Percentiles rank a stretch among this genome's conserved stretches.
Evolutionary conservation across 2,888 invertebrate genomes (phyloP).

Genomic region (Dolomedes plantarius): DNA sequence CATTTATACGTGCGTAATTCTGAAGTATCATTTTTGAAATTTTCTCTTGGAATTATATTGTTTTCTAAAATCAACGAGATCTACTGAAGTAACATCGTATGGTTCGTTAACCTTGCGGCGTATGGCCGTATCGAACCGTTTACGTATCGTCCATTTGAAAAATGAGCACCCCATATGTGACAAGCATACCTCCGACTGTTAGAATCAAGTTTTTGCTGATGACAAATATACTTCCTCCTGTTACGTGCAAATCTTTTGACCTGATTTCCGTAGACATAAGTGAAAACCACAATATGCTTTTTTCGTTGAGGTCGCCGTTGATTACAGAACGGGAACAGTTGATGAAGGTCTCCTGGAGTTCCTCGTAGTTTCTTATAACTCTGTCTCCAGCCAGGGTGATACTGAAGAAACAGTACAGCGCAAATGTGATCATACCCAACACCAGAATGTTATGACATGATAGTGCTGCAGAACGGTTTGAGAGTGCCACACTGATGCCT

Average conservation of each 20-base stretch:
- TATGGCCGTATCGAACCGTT: too few relatives aligned
- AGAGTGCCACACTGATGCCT: background rate
- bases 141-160: constrained; percentile 49
- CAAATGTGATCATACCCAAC: constrained; percentile 13
- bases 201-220: constrained; percentile 35
- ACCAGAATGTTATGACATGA: background rate
- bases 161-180: constrained; percentile 47
- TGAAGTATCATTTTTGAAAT: too few relatives aligned
- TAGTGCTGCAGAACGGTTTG: background rate
- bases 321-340: background rate
- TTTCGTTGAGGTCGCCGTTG: too few relatives aligned
- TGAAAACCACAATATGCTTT: background rate
- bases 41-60: too few relatives aligned
- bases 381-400: constrained; percentile 21
- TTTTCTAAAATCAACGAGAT: too few relatives aligned
- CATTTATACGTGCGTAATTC: too few relatives aligned
- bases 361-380: background rate
- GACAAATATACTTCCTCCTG: constrained; percentile 49
- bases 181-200: constrained; percentile 27
- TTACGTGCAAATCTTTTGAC: constrained; percentile 12
- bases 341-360: constrained; percentile 7
- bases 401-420: background rate
- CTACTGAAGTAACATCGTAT: too few relatives aligned
- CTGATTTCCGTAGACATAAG: background rate
- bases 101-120: too few relatives aligned